Percentiles rank a stretch among this genome's conserved stretches.
Evolutionary conservation across 2,113 vertebrate genomes (phyloP).

Genomic region (Indicator maculatus): DNA sequence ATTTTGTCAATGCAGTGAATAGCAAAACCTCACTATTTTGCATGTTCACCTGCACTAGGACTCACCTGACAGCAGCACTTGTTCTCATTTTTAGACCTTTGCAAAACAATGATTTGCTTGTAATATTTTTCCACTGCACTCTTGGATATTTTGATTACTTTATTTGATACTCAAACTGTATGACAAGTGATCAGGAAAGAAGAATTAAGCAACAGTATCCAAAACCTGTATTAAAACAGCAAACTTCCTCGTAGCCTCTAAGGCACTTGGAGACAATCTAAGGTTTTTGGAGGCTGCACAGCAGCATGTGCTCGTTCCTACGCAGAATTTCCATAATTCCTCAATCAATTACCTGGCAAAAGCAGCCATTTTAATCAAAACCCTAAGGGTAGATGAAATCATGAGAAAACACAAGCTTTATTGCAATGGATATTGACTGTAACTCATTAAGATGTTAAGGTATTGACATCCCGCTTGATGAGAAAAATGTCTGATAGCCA

Average conservation of each 20-base stretch:
- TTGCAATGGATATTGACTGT: constrained; percentile 69
- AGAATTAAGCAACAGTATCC: neutral
- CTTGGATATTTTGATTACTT: constrained; percentile 13
- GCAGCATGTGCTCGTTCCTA: neutral
- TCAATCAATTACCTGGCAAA: constrained; percentile 61
- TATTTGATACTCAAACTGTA: neutral
- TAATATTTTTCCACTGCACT: neutral
- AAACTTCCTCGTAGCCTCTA: neutral
- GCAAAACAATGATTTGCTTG: neutral
- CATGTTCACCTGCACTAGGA: neutral
- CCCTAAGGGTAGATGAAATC: constrained; percentile 68
- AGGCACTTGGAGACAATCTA: neutral
- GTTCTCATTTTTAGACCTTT: neutral
- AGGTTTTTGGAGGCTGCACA: neutral
- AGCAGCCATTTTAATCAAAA: constrained; percentile 60
- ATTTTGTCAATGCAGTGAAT: neutral
- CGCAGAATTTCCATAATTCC: constrained; percentile 54
- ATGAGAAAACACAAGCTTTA: constrained; percentile 58
- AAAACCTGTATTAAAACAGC: constrained; percentile 15
- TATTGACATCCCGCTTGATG: constrained; percentile 63
- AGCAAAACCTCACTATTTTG: neutral
- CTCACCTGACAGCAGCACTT: neutral
- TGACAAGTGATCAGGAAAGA: neutral
- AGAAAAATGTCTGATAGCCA: constrained; percentile 61
- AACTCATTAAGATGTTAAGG: constrained; percentile 72